Percentiles rank a stretch among this genome's conserved stretches.
phyloP scores from a whole-genome alignment of 2,888 invertebrate species.

The Tillus elongatus region DNA sequence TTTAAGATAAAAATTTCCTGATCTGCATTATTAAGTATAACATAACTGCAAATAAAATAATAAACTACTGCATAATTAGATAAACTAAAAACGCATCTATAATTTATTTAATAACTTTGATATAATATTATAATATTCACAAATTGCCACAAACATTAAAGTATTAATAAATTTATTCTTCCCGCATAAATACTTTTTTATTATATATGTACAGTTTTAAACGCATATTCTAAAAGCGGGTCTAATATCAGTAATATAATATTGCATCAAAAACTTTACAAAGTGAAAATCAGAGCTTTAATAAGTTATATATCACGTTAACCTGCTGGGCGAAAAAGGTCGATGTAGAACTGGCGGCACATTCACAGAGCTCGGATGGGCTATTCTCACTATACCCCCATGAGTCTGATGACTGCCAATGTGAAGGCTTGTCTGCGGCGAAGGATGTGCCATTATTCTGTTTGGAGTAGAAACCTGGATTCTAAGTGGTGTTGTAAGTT shows the following conservation, averaged over 20 bases:
- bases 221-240: background rate
- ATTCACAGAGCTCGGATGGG: slow-evolving; percentile 33
- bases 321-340: slow-evolving; percentile 40
- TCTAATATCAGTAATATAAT: slow-evolving; percentile 3
- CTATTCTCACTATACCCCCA: slow-evolving; percentile 39
- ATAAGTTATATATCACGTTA: slow-evolving; percentile 40
- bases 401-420: slow-evolving; percentile 27
- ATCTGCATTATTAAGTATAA: too few relatives aligned
- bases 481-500: slow-evolving; percentile 35
- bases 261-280: slow-evolving; percentile 5
- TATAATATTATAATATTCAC: slow-evolving; percentile 25
- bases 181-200: slow-evolving; percentile 18
- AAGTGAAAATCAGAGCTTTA: slow-evolving; percentile 14
- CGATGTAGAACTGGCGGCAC: slow-evolving; percentile 36
- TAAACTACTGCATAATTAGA: slow-evolving; percentile 17
- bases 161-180: slow-evolving; percentile 11
- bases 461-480: slow-evolving; percentile 36
- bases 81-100: slow-evolving; percentile 22
- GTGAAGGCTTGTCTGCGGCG: slow-evolving; percentile 31
- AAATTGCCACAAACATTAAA: slow-evolving; percentile 31
- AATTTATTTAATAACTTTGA: slow-evolving; percentile 17
- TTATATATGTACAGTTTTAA: slow-evolving; percentile 11
- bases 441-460: slow-evolving; percentile 26
- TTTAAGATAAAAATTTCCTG: too few relatives aligned
- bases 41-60: too few relatives aligned